phyloP scores from a whole-genome alignment of 2,888 invertebrate species.

The Ennomos erosarius region DNA sequence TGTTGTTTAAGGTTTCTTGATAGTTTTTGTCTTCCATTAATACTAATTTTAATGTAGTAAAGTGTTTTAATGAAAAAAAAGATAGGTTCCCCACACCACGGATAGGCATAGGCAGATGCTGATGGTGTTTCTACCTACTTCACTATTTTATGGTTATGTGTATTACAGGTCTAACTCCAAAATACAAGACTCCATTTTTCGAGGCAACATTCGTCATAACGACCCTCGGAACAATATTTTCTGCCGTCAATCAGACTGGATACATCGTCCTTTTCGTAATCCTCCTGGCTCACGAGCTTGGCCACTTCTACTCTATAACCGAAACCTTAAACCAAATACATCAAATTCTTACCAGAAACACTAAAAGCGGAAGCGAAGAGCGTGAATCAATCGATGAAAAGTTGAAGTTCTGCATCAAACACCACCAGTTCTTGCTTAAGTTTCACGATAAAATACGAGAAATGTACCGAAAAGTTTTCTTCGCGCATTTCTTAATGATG shows the following conservation, averaged over 20 bases:
- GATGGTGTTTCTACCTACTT: too few relatives aligned
- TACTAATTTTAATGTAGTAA: too few relatives aligned
- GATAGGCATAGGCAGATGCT: too few relatives aligned
- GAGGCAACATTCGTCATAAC: conserved; percentile 58
- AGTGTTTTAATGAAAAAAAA: too few relatives aligned
- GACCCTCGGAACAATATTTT: conserved; percentile 55
- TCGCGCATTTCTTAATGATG: conserved; percentile 65
- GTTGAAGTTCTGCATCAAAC: conserved; percentile 58
- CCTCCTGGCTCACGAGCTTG: conserved; percentile 59
- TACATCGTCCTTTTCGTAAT: conserved; percentile 64
- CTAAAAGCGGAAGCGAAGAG: conserved; percentile 24
- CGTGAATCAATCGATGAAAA: conserved; percentile 43
- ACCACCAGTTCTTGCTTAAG: conserved; percentile 60
- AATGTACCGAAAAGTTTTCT: conserved; percentile 58
- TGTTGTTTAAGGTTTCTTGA: too few relatives aligned
- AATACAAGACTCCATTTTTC: conserved; percentile 62
- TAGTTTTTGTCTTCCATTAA: too few relatives aligned
- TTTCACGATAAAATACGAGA: conserved; percentile 55
- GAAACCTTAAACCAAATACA: conserved; percentile 54
- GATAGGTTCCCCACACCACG: too few relatives aligned
- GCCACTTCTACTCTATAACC: conserved; percentile 61
- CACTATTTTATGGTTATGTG: neutral
- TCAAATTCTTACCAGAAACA: conserved; percentile 30
- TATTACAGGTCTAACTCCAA: conserved; percentile 57
- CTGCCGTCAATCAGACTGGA: conserved; percentile 65